These are phyloP conservation scores for Dicrurus megarhynchus DNA, from an alignment of 2,113 vertebrate species.

Conservation along the genomic window DNA sequence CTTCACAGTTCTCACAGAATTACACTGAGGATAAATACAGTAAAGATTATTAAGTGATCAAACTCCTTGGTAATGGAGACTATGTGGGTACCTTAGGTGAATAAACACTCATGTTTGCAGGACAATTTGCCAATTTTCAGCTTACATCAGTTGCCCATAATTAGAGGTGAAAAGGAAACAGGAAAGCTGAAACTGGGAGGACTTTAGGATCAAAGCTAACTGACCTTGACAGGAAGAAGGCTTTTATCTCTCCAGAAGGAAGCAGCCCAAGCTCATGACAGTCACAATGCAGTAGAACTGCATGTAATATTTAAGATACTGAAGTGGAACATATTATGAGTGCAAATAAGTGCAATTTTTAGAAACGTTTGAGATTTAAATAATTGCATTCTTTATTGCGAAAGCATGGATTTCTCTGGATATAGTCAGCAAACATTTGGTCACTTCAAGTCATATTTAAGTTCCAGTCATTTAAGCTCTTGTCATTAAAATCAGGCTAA, in stretches of 20 bases:
- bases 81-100: background rate
- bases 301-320: background rate
- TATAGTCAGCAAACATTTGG: background rate
- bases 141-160: background rate
- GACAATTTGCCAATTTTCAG: conserved; percentile 1
- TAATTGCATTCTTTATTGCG: background rate
- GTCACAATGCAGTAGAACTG: background rate
- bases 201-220: background rate
- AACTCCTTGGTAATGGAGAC: background rate
- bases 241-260: conserved; percentile 10
- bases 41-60: background rate
- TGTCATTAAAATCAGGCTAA: background rate
- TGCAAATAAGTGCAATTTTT: background rate
- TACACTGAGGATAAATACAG: background rate
- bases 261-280: background rate
- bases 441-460: background rate
- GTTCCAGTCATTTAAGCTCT: background rate
- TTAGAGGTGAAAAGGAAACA: background rate
- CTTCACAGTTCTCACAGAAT: background rate
- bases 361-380: background rate
- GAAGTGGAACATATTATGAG: background rate
- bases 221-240: conserved; percentile 24
- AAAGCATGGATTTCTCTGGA: background rate
- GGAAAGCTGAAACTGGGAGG: background rate
- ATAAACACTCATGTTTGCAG: background rate